Percentiles rank a stretch among this genome's conserved stretches.
Evolutionary conservation across 2,888 invertebrate genomes (phyloP).

Genomic region (Leptarthrus brevirostris): DNA sequence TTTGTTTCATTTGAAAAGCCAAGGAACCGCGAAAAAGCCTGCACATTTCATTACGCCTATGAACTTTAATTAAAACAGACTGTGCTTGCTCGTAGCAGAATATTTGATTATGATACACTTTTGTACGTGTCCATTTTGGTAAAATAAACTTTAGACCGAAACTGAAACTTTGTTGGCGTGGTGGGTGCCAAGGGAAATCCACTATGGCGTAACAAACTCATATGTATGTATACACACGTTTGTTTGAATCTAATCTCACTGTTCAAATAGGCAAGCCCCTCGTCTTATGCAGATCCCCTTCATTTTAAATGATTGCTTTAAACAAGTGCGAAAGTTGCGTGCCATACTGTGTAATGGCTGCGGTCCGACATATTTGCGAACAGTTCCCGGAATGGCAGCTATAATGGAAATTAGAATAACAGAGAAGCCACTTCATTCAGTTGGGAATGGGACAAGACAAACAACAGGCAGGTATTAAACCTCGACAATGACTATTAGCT

Average conservation of each 20-base stretch:
- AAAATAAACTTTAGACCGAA: conserved; percentile 14
- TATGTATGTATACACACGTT: conserved; percentile 24
- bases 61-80: conserved; percentile 39
- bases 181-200: background rate
- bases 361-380: conserved; percentile 32
- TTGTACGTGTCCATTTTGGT: conserved; percentile 7
- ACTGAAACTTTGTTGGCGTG: background rate
- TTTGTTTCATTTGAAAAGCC: background rate
- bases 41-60: conserved; percentile 18
- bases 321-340: conserved; percentile 43
- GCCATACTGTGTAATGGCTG: conserved; percentile 16
- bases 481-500: conserved; percentile 50
- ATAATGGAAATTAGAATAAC: conserved; percentile 23
- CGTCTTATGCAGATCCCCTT: background rate
- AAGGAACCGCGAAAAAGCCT: conserved; percentile 7
- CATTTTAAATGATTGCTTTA: conserved; percentile 18
- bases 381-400: conserved; percentile 27
- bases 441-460: conserved; percentile 51
- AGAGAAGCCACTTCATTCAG: conserved; percentile 43
- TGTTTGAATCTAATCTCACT: conserved; percentile 36
- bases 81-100: conserved; percentile 6
- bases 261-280: conserved; percentile 8
- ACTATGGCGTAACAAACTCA: conserved; percentile 4
- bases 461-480: conserved; percentile 52
- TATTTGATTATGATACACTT: conserved; percentile 36